Evolutionary conservation across 2,113 vertebrate species (phyloP).

Genomic region (Bombycilla garrulus): DNA sequence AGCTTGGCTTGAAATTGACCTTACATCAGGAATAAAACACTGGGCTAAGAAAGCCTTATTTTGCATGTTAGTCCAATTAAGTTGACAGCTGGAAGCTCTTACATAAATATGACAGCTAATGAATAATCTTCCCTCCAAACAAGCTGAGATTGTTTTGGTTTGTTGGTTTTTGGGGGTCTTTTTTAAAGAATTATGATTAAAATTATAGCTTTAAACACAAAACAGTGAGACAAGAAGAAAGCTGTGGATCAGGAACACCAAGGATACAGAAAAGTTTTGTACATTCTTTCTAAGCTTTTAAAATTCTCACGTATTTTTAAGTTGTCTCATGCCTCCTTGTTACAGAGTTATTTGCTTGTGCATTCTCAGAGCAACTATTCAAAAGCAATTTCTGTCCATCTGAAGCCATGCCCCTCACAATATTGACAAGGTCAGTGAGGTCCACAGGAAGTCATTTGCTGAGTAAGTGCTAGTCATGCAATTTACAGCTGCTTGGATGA

Average conservation of each 20-base stretch:
- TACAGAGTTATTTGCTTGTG: neutral
- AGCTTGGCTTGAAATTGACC: neutral
- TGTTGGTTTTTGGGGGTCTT: no score
- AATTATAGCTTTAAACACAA: neutral
- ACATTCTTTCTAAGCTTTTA: neutral
- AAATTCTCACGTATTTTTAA: neutral
- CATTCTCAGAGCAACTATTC: neutral
- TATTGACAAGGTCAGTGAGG: conserved; percentile 44
- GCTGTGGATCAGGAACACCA: neutral
- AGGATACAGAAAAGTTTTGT: neutral
- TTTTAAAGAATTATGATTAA: neutral
- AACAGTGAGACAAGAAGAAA: neutral
- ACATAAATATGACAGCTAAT: neutral
- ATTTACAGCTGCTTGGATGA: conserved; percentile 18
- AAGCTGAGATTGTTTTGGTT: neutral
- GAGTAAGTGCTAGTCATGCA: conserved; percentile 32
- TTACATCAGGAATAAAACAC: neutral
- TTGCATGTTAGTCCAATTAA: neutral
- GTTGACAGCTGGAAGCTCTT: neutral
- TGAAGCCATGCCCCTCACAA: neutral
- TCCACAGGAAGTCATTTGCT: conserved; percentile 35
- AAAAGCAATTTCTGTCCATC: neutral
- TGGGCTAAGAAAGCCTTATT: neutral
- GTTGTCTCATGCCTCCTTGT: neutral
- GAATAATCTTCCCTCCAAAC: neutral